Percentiles rank a stretch among this genome's conserved stretches.
Evolutionary conservation across 2,797 vertebrate species (phyloP).

Genomic region (Apodemus agrarius): DNA sequence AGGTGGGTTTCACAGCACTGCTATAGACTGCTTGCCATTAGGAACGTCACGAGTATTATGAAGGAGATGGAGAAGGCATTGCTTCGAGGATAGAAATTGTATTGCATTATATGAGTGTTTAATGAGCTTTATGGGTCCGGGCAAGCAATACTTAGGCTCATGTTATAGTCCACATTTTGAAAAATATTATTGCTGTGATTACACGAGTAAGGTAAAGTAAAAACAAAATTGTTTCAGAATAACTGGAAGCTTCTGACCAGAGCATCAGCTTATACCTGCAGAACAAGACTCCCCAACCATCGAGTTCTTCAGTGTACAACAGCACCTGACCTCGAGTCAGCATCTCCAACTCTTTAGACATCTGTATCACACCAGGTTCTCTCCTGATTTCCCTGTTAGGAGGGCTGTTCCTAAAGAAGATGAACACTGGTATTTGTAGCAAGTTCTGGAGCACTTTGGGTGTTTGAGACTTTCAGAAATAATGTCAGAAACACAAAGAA

Average conservation of each 20-base stretch:
- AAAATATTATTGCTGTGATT: neutral
- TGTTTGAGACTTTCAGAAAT: neutral
- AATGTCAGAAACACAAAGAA: neutral
- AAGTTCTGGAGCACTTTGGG: neutral
- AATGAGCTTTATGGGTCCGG: neutral
- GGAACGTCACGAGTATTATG: neutral
- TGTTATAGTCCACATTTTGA: neutral
- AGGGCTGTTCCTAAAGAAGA: neutral
- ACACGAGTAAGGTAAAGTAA: neutral
- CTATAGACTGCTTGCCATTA: neutral
- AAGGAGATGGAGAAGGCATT: neutral
- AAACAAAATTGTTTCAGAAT: neutral
- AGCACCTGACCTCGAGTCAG: neutral
- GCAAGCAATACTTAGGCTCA: neutral
- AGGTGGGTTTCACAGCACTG: neutral
- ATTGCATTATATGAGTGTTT: neutral
- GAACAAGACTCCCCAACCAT: neutral
- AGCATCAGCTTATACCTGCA: neutral
- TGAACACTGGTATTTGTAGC: neutral
- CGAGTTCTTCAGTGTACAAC: neutral
- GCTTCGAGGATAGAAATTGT: conserved; percentile 12
- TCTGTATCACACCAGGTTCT: neutral
- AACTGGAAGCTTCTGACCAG: neutral
- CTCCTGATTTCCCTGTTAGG: neutral
- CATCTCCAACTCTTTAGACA: neutral